Evolutionary conservation across 2,888 invertebrate species (phyloP), one percentile per base, ranked within the genome.

Genomic region (Diarsia mendica): DNA sequence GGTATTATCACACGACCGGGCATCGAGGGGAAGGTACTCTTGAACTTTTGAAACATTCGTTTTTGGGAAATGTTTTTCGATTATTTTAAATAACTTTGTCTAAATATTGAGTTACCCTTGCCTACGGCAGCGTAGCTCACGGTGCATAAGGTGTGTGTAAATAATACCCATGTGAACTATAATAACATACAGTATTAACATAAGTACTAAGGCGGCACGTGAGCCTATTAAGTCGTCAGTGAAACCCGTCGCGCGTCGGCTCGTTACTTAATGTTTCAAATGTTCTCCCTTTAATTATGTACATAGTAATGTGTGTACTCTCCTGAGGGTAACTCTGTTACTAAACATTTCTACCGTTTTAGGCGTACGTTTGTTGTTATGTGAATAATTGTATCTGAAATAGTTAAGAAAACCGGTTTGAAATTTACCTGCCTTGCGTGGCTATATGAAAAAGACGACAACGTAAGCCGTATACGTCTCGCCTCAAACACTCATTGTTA

Each of bases 261-360:
- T 71, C 49, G 61, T 76, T 77, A 77, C 33, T 77, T 64, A 80
- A 74, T 76, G 74, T 76, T 74, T 79, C 60, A 77, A 64, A 69
- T 72, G 49, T 3, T 28, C 58, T 58, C 28, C 72, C 63, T 71
- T 79, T 77, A 73, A 79, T 79, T 66, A 82, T 77, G 67, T 67
- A 77, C 28, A 64, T n/a, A 58, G 48, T 67, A 44, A 49, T 63
- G 58, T 70, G 69, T 70, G 70, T 72, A 73, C 55, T 76, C 72
- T 48, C 55, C n/a, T 44, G 77, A 68, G 60, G 20, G n/a, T 11
- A 23, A 61, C 60, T 68, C 11, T 63, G 69, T 68, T 80, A 66
- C 60, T 67, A 44, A 77, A 55, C 55, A 68, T 63, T 71, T 70
- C 10, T 20, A 51, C 20, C 20, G 6, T 61, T 46, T 49, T 49